phyloP scores from a whole-genome alignment of 2,888 invertebrate genomes.

The Cheilosia vulpina region DNA sequence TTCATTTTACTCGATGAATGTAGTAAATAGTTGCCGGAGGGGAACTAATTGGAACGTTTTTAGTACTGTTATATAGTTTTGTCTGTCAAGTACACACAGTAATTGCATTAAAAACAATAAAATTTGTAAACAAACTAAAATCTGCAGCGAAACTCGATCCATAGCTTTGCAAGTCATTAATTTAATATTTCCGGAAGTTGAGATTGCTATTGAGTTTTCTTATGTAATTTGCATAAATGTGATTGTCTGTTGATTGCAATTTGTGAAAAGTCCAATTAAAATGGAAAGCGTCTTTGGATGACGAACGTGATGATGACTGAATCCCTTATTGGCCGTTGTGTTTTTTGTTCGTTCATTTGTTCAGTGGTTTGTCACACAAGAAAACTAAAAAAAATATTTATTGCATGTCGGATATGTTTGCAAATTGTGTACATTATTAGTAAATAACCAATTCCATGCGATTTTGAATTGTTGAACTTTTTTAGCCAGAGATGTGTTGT shows the following conservation, averaged over 20 bases:
- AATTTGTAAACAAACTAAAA: constrained; percentile 57
- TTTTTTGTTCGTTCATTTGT: constrained; percentile 9
- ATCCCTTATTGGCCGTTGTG: constrained; percentile 37
- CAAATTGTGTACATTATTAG: not conserved
- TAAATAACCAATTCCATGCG: not conserved
- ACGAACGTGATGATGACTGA: constrained; percentile 53
- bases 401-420: constrained; percentile 39
- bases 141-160: constrained; percentile 9
- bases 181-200: constrained; percentile 17
- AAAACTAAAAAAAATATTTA: constrained; percentile 7
- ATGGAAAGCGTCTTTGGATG: constrained; percentile 58
- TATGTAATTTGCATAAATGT: constrained; percentile 66
- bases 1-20: constrained; percentile 62
- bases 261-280: constrained; percentile 49
- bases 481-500: not conserved
- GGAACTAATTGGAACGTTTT: constrained; percentile 47
- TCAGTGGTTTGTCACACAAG: constrained; percentile 28
- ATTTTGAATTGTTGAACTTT: not conserved
- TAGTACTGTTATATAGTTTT: constrained; percentile 54
- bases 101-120: constrained; percentile 60
- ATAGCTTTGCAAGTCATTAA: constrained; percentile 24
- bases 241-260: constrained; percentile 46
- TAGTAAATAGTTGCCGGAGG: constrained; percentile 51
- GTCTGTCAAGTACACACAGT: constrained; percentile 54
- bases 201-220: constrained; percentile 58